Evolutionary conservation across 1,140 invertebrate species (phyloP).

Genomic region (Drosophila chauvacae): DNA sequence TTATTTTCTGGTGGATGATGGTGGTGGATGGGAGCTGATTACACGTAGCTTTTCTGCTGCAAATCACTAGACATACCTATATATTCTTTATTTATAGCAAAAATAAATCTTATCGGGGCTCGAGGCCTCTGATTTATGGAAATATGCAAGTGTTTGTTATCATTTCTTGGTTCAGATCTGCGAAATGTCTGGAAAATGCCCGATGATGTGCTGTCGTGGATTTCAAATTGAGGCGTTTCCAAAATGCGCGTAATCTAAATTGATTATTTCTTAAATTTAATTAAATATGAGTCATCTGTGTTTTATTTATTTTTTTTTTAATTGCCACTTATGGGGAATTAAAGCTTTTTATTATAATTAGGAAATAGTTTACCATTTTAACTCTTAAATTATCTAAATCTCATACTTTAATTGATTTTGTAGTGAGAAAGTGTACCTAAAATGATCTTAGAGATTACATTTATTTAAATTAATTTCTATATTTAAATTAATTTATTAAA

Average conservation of each 20-base stretch:
- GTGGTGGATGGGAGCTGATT: conserved; percentile 27
- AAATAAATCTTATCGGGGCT: conserved; percentile 20
- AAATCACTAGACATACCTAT: not conserved
- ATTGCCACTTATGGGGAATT: not conserved
- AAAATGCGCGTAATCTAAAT: not conserved
- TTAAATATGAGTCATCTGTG: not conserved
- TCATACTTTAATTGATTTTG: not conserved
- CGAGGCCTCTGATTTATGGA: conserved; percentile 12
- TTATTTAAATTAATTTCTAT: too few species aligned
- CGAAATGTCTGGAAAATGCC: conserved; percentile 11
- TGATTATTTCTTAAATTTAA: not conserved
- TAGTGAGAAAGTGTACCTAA: too few species aligned
- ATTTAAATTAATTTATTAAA: too few species aligned
- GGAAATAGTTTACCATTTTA: not conserved
- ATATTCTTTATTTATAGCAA: conserved; percentile 1
- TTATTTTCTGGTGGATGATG: conserved; percentile 34
- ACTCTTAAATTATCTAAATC: not conserved
- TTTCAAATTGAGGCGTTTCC: too few species aligned
- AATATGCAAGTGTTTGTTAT: conserved; percentile 11
- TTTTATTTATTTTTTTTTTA: not conserved
- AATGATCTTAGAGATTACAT: too few species aligned
- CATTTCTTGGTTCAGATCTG: not conserved
- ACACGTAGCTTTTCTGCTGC: not conserved
- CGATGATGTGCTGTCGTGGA: not conserved
- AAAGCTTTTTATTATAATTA: not conserved